Evolutionary conservation across 2,113 vertebrate genomes (phyloP), one percentile per base, ranked within the genome.

Genomic region (Seriola rivoliana): DNA sequence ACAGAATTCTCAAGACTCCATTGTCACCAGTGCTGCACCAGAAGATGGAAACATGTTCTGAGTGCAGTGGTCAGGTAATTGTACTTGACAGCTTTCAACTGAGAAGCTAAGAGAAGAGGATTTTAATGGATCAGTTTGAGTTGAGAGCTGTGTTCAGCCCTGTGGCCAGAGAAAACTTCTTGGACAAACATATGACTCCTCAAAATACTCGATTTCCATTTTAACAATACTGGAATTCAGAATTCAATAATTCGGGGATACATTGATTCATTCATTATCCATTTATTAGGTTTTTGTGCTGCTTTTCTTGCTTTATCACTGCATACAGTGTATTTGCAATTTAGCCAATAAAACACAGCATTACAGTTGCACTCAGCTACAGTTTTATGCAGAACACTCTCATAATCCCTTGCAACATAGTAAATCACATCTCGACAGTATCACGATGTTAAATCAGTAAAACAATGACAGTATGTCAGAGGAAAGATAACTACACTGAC

Each of bases 11-110:
- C 9, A 5, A 44, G 42, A 52, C 54, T 46, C 0, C 21, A 1
- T 21, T 60, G 68, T 65, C 75, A 59, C 29, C 48, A 32, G 57
- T 19, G 42, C 29, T 50, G 36, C 52, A 72, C 40, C n/a, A 50
- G 52, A 54, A 77, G 68, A 40, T n/a, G 19, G 75, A 77, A 78
- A 38, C 17, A 40, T 40, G 23, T 59, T 76, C 76, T 57, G 42
- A 70, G n/a, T 84, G 77, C 60, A 68, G 55, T 48, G 84, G 68
- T 81, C 82, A 75, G 71, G 58, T 71, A 67, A 79, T 84, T 84
- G 84, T 57, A 40, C 71, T 78, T 66, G 71, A 85, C 71, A 80
- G 82, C 72, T 80, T 88, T 88, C 65, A 70, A 14, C 60, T 8
- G 3, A 63, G 34, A 57, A 12, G 32, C 75, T 80, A 65, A 70